phyloP scores from a whole-genome alignment of 1,140 invertebrate species.

The Lordiphosa mommai region DNA sequence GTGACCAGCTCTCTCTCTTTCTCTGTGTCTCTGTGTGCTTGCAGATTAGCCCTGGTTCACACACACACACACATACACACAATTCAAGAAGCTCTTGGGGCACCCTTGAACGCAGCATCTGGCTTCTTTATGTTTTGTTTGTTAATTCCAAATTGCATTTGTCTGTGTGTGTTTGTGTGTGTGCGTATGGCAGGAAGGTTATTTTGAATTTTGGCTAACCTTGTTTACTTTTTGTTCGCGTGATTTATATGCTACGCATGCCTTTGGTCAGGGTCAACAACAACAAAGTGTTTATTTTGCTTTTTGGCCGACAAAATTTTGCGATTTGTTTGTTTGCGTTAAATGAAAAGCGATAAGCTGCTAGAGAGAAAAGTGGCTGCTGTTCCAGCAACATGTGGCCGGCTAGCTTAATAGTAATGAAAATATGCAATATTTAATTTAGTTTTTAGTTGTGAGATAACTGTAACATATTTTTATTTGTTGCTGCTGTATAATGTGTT shows the following conservation, averaged over 20 bases:
- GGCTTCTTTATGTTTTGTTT: conserved; percentile 48
- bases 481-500: too few relatives aligned
- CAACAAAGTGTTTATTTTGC: conserved; percentile 39
- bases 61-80: conserved; percentile 7
- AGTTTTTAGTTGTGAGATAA: too few relatives aligned
- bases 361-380: neutral
- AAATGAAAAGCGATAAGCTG: conserved; percentile 4
- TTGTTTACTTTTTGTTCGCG: conserved; percentile 41
- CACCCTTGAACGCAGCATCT: conserved; percentile 22
- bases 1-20: neutral
- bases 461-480: too few relatives aligned
- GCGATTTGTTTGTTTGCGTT: conserved; percentile 1
- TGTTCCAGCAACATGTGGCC: neutral
- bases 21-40: conserved; percentile 4
- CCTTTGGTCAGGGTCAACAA: conserved; percentile 20
- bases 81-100: neutral
- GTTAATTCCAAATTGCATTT: conserved; percentile 64
- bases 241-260: conserved; percentile 43
- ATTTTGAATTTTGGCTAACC: conserved; percentile 13
- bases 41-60: conserved; percentile 65
- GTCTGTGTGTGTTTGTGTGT: conserved; percentile 23
- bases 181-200: conserved; percentile 1
- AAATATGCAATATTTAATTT: neutral
- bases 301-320: neutral
- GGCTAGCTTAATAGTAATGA: neutral